Evolutionary conservation across 2,888 invertebrate species (phyloP).

Genomic region (Tortrix viridana): DNA sequence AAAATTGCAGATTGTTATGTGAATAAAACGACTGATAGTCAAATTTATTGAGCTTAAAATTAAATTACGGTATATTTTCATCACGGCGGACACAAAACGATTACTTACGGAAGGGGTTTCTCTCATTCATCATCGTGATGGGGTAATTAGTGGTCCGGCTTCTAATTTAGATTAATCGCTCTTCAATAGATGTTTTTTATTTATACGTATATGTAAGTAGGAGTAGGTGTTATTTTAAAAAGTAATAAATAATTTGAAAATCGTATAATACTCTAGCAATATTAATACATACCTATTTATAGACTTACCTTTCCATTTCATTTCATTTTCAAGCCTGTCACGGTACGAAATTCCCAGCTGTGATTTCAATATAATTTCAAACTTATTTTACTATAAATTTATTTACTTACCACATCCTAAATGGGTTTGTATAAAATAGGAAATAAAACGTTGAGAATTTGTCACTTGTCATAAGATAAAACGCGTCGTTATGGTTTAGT

Average conservation of each 20-base stretch:
- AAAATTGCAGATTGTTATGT: too few relatives aligned
- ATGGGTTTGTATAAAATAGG: slow-evolving; percentile 11
- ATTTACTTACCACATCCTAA: slow-evolving; percentile 16
- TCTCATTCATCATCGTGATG: slow-evolving; percentile 42
- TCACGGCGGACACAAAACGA: slow-evolving; percentile 38
- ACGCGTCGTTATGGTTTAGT: slow-evolving; percentile 21
- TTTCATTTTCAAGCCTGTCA: too few relatives aligned
- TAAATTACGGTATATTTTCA: slow-evolving; percentile 39
- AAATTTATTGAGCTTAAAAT: slow-evolving; percentile 30
- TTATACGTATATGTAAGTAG: neutral
- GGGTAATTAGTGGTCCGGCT: slow-evolving; percentile 42
- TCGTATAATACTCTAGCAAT: too few relatives aligned
- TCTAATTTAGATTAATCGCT: slow-evolving; percentile 44
- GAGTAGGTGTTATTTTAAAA: too few relatives aligned
- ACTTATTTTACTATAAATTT: too few relatives aligned
- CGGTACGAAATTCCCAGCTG: too few relatives aligned
- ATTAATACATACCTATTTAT: too few relatives aligned
- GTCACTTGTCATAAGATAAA: slow-evolving; percentile 18
- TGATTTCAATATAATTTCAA: too few relatives aligned
- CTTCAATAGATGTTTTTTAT: slow-evolving; percentile 19
- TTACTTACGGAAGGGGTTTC: slow-evolving; percentile 32
- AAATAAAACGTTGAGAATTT: slow-evolving; percentile 26
- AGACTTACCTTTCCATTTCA: too few relatives aligned
- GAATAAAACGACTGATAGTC: slow-evolving; percentile 9
- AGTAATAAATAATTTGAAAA: too few relatives aligned